These are phyloP conservation scores for Theristicus caerulescens DNA, from an alignment of 2,113 vertebrate genomes.

Conservation along the genomic window DNA sequence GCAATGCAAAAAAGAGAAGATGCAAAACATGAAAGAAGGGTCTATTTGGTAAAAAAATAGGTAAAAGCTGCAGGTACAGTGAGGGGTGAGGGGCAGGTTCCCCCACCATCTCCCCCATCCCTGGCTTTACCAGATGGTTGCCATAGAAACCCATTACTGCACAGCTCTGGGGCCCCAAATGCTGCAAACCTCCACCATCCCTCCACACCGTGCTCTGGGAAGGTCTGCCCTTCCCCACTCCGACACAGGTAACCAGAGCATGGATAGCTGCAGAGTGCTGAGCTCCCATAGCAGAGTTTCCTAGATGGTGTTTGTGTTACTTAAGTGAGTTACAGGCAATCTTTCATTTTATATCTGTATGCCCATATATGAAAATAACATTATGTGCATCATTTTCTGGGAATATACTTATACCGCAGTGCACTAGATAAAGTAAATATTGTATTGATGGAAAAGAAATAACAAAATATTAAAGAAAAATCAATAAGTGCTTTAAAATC, in stretches of 20 bases:
- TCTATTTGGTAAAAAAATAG: background rate
- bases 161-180: background rate
- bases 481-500: background rate
- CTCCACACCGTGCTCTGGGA: fast-evolving
- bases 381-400: background rate
- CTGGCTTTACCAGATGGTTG: background rate
- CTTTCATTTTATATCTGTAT: background rate
- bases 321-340: background rate
- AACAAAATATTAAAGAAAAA: background rate
- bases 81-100: background rate
- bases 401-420: background rate
- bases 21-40: background rate
- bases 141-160: background rate
- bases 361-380: background rate
- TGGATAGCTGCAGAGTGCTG: background rate
- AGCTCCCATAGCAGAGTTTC: background rate
- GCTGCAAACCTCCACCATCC: background rate
- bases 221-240: background rate
- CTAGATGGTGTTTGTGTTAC: fast-evolving
- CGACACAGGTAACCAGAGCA: fast-evolving
- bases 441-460: background rate
- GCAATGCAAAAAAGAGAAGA: fast-evolving
- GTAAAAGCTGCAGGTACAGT: background rate
- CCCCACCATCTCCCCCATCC: background rate
- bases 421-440: background rate